Conservation (phyloP, 2,888 invertebrate genomes). For the Koerneria pararmatus region DNA sequence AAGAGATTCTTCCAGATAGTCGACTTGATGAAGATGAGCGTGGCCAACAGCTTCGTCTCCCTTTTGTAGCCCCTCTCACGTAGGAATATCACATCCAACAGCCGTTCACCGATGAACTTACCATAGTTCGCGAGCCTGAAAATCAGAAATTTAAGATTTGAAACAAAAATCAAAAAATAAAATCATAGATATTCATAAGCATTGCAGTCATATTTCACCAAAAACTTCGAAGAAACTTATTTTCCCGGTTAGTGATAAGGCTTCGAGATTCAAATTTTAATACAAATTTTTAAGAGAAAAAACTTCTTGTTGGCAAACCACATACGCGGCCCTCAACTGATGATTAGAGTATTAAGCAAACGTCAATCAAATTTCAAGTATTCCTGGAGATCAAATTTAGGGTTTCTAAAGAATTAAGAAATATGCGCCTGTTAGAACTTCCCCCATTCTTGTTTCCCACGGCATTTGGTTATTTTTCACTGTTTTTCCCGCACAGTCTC, state of each 20-base stretch:
- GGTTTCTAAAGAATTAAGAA: too few species aligned
- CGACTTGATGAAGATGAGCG: conserved; percentile 86
- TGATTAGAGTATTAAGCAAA: too few species aligned
- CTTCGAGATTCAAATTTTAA: conserved; percentile 5
- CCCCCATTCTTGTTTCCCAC: too few species aligned
- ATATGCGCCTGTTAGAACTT: too few species aligned
- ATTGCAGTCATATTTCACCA: too few species aligned
- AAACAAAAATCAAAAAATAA: not conserved
- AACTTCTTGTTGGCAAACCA: too few species aligned
- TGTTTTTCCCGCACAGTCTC: too few species aligned
- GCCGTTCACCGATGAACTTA: conserved; percentile 84
- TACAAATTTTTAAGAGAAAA: not conserved
- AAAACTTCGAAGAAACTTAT: conserved; percentile 1
- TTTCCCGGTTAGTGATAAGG: not conserved
- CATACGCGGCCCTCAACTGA: too few species aligned
- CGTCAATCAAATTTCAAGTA: too few species aligned
- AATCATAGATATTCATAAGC: not conserved
- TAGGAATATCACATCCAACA: conserved; percentile 87
- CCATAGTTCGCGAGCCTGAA: conserved; percentile 86
- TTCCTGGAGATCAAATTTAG: too few species aligned
- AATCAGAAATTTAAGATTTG: not conserved
- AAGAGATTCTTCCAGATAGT: conserved; percentile 96
- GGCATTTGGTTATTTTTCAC: too few species aligned
- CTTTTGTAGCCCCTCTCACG: conserved; percentile 75
- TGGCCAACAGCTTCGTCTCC: conserved; percentile 85